These are phyloP conservation scores for Grantiella picta DNA, from an alignment of 2,113 vertebrate genomes.

Conservation along the genomic window DNA sequence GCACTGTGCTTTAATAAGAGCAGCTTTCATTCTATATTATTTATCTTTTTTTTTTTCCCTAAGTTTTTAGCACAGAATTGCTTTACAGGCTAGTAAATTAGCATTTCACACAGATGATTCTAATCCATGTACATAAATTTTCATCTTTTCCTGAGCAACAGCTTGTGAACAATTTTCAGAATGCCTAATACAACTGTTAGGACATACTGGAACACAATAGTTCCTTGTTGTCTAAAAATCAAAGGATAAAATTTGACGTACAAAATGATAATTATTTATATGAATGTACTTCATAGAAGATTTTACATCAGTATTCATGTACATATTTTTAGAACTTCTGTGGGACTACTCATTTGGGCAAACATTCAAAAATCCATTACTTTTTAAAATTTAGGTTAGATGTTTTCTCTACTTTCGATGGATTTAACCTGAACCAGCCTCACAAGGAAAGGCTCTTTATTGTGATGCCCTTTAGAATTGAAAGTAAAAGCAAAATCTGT, in stretches of 20 bases:
- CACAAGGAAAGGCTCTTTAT: not conserved
- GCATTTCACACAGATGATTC: not conserved
- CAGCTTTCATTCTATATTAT: not conserved
- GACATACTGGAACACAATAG: not conserved
- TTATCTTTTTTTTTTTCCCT: not conserved
- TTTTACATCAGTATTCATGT: not conserved
- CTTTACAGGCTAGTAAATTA: not conserved
- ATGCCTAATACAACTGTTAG: not conserved
- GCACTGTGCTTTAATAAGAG: not conserved
- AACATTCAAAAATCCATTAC: not conserved
- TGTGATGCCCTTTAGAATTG: not conserved
- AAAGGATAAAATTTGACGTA: not conserved
- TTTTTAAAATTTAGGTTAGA: not conserved
- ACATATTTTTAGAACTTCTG: not conserved
- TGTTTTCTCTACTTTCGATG: not conserved
- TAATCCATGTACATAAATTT: not conserved
- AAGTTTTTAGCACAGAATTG: not conserved
- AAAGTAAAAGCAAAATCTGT: not conserved
- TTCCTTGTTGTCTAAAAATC: not conserved
- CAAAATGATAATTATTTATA: not conserved
- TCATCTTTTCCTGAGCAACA: not conserved
- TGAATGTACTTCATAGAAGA: not conserved
- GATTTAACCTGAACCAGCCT: not conserved
- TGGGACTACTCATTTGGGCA: not conserved
- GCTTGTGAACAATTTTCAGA: constrained; percentile 6